Conservation (phyloP, 1,140 invertebrate species). For the Apis florea region DNA sequence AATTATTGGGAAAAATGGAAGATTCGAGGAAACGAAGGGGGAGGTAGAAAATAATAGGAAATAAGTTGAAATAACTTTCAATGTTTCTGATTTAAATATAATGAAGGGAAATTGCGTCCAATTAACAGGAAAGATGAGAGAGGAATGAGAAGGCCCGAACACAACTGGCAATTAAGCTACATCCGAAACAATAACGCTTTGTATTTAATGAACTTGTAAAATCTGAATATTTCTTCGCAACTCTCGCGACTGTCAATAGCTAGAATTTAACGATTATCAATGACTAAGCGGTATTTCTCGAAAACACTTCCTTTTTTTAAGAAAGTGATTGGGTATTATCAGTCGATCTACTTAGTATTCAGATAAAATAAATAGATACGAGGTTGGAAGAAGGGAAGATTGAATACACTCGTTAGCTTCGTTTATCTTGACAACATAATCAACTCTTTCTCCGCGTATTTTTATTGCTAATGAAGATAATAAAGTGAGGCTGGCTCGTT, state of each 20-base stretch:
- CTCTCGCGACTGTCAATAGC: not conserved
- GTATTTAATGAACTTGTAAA: not conserved
- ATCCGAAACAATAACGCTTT: not conserved
- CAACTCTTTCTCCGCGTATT: constrained; percentile 1
- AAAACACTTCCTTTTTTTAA: not conserved
- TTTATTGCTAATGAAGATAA: not conserved
- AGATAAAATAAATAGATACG: constrained; percentile 19
- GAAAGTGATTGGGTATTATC: not conserved
- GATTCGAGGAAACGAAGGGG: too few relatives aligned
- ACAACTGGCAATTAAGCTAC: constrained; percentile 2
- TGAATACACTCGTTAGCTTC: constrained; percentile 19
- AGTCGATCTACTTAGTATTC: not conserved
- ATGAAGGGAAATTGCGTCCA: not conserved
- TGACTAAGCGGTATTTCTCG: not conserved
- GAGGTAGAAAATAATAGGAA: too few relatives aligned
- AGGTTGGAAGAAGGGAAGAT: not conserved
- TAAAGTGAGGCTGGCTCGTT: too few relatives aligned
- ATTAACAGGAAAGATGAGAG: not conserved
- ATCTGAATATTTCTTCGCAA: not conserved
- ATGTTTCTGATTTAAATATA: too few relatives aligned
- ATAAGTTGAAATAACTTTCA: too few relatives aligned
- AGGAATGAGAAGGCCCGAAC: not conserved
- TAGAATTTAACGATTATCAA: not conserved
- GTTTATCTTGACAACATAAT: not conserved
- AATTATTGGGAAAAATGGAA: too few relatives aligned